Evolutionary conservation across 2,888 invertebrate genomes (phyloP).

Genomic region (Drosophila leonis): DNA sequence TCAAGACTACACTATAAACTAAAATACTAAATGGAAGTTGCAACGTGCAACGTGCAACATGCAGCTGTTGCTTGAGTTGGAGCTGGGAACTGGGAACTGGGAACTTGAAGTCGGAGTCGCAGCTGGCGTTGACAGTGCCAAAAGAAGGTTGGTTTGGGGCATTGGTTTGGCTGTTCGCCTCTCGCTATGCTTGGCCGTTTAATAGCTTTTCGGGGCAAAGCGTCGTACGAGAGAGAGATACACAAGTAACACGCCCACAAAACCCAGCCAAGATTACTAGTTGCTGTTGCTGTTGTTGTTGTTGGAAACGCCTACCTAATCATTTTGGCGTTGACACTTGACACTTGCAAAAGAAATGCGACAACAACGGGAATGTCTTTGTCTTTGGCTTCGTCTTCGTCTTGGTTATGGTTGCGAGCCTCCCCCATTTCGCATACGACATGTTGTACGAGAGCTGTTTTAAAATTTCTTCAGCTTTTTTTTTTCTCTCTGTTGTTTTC

Average conservation of each 20-base stretch:
- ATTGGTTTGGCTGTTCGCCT: slow-evolving; percentile 4
- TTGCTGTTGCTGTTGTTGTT: slow-evolving; percentile 43
- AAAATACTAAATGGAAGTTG: slow-evolving; percentile 59
- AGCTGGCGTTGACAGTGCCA: slow-evolving; percentile 69
- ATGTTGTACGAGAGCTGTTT: slow-evolving; percentile 54
- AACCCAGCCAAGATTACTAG: slow-evolving; percentile 41
- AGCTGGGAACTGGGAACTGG: slow-evolving; percentile 22
- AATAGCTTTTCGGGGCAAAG: slow-evolving; percentile 56
- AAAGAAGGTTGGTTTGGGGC: slow-evolving; percentile 1
- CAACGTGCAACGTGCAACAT: slow-evolving; percentile 24
- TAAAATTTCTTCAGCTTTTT: slow-evolving; percentile 33
- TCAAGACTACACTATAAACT: slow-evolving; percentile 71
- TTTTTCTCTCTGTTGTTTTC: slow-evolving; percentile 6
- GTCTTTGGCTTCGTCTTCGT: slow-evolving; percentile 23
- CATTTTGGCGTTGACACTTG: slow-evolving; percentile 78
- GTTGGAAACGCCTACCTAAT: slow-evolving; percentile 74
- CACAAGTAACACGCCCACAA: slow-evolving; percentile 55
- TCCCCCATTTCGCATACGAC: slow-evolving; percentile 52
- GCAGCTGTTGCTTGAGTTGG: slow-evolving; percentile 25
- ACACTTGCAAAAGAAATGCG: slow-evolving; percentile 70
- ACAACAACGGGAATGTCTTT: slow-evolving; percentile 40
- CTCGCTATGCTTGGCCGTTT: slow-evolving; percentile 35
- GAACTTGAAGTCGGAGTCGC: slow-evolving; percentile 34
- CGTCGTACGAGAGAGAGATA: slow-evolving; percentile 39
- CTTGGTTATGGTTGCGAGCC: slow-evolving; percentile 13